phyloP scores from a whole-genome alignment of 2,113 vertebrate species.

The Podarcis muralis region DNA sequence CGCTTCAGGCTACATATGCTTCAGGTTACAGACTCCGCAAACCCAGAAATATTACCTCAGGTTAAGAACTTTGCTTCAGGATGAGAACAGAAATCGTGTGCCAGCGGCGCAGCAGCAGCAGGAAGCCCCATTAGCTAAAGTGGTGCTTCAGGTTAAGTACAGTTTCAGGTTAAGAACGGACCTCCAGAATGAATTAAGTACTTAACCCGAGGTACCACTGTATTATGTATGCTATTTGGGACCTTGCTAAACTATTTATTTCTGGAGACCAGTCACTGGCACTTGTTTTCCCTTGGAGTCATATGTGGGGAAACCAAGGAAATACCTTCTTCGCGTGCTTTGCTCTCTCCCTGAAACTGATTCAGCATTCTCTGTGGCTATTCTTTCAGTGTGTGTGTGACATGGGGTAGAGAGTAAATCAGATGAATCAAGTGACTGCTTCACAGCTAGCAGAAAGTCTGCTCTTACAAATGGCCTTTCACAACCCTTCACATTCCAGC shows the following conservation, averaged over 20 bases:
- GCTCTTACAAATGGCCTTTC: conserved; percentile 16
- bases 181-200: no score
- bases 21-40: no score
- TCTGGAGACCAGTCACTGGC: background rate
- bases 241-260: background rate
- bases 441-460: background rate
- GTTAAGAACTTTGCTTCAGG: no score
- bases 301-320: background rate
- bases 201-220: no score
- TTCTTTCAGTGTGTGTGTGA: background rate
- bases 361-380: background rate
- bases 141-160: no score
- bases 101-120: no score
- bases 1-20: no score
- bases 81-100: no score
- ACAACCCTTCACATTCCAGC: background rate
- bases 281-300: background rate
- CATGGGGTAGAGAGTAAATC: background rate
- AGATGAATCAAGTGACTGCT: conserved; percentile 8
- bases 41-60: no score
- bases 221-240: background rate
- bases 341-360: background rate
- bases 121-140: no score
- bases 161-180: no score
- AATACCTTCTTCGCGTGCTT: background rate